phyloP scores from a whole-genome alignment of 2,888 invertebrate species.

The Iselma pallidipennis region DNA sequence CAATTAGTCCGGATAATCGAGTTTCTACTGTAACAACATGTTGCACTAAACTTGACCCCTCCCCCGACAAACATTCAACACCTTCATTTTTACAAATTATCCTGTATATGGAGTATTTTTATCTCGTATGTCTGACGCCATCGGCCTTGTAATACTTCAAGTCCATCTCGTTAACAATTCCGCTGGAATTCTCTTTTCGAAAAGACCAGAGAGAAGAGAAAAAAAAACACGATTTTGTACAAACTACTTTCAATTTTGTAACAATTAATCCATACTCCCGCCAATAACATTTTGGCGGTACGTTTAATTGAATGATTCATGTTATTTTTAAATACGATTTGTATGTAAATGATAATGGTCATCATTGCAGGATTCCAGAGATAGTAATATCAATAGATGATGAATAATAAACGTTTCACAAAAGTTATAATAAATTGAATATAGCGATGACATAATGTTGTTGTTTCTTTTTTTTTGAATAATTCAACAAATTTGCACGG shows the following conservation, averaged over 20 bases:
- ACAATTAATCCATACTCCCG: not conserved
- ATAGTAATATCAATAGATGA: not conserved
- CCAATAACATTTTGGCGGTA: not conserved
- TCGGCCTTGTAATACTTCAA: constrained; percentile 36
- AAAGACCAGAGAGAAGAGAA: not conserved
- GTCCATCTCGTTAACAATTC: constrained; percentile 14
- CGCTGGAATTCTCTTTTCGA: not conserved
- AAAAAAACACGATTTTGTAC: too few species aligned
- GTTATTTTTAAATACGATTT: constrained; percentile 16
- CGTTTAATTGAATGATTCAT: constrained; percentile 3
- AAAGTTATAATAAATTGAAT: not conserved
- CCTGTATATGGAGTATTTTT: constrained; percentile 26
- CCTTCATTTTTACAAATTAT: constrained; percentile 7
- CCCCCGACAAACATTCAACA: not conserved
- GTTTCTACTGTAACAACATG: too few species aligned
- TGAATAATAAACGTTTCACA: not conserved
- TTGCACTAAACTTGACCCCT: not conserved
- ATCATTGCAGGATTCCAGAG: not conserved
- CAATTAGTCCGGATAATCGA: too few species aligned
- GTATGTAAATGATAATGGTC: constrained; percentile 3
- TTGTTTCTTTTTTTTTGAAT: constrained; percentile 10
- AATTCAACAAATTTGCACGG: constrained; percentile 1
- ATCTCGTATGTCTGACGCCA: constrained; percentile 28
- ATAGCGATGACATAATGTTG: constrained; percentile 7
- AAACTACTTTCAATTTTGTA: not conserved